Percentiles rank a stretch among this genome's conserved stretches.
Evolutionary conservation across 2,113 vertebrate species (phyloP).

Genomic region (Apeltes quadracus): DNA sequence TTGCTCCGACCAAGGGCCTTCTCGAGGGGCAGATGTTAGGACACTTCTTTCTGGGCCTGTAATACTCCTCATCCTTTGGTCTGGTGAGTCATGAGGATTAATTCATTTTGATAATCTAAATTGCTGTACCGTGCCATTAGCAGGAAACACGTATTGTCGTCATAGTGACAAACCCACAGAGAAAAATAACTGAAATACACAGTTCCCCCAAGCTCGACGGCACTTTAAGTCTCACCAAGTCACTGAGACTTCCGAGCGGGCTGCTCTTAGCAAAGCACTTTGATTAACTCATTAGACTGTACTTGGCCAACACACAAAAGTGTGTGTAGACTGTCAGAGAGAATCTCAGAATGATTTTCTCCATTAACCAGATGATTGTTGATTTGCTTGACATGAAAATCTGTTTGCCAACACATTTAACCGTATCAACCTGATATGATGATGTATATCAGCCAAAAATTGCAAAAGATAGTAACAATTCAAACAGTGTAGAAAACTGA

Average conservation of each 20-base stretch:
- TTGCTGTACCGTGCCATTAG: background rate
- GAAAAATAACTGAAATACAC: background rate
- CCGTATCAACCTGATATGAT: background rate
- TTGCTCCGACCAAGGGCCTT: background rate
- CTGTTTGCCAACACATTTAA: background rate
- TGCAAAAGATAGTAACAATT: background rate
- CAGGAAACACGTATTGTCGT: too few species aligned
- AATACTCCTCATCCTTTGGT: background rate
- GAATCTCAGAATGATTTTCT: background rate
- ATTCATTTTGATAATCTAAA: background rate
- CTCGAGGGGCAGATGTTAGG: conserved; percentile 25
- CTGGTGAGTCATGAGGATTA: background rate
- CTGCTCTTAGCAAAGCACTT: background rate
- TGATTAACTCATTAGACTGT: background rate
- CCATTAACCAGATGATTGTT: background rate
- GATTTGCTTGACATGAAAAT: background rate
- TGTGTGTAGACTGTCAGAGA: too few species aligned
- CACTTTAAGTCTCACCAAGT: background rate
- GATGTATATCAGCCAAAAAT: background rate
- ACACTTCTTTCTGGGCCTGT: background rate
- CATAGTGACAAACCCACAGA: background rate
- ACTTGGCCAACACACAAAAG: background rate
- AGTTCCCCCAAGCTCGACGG: background rate
- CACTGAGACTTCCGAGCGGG: background rate
- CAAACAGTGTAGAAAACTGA: background rate